A percentile compares a stretch with the other conserved stretches of the same genome.
phyloP scores from a whole-genome alignment of 2,797 vertebrate genomes.

The Pipistrellus pipistrellus region DNA sequence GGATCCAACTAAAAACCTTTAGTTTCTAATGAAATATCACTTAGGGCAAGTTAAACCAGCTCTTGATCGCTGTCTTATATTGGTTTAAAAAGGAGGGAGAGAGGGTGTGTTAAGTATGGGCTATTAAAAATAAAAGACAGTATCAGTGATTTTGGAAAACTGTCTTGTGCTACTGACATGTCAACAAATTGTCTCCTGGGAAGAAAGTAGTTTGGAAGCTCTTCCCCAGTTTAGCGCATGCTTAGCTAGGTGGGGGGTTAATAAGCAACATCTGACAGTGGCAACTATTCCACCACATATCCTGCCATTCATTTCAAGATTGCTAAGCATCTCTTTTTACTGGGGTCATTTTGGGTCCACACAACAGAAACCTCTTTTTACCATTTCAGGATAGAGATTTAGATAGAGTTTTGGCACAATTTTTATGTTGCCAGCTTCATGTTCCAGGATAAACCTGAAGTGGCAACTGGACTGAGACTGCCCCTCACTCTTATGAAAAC shows the following conservation, averaged over 20 bases:
- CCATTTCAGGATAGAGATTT: not conserved
- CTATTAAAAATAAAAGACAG: slow-evolving; percentile 54
- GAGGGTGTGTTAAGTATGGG: slow-evolving; percentile 19
- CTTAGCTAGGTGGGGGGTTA: slow-evolving; percentile 61
- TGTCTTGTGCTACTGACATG: not conserved
- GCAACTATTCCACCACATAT: not conserved
- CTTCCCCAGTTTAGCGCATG: not conserved
- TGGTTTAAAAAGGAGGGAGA: slow-evolving; percentile 7
- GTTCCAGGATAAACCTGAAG: not conserved
- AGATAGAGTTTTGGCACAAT: not conserved
- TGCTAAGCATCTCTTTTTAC: slow-evolving; percentile 65
- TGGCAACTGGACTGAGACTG: not conserved
- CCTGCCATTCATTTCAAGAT: slow-evolving; percentile 35
- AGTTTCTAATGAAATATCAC: slow-evolving; percentile 61
- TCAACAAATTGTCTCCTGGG: slow-evolving; percentile 36
- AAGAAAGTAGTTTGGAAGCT: slow-evolving; percentile 24
- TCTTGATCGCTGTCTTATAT: slow-evolving; percentile 45
- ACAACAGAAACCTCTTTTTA: slow-evolving; percentile 57
- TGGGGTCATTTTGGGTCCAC: slow-evolving; percentile 51
- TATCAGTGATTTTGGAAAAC: slow-evolving; percentile 35
- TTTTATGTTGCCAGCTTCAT: not conserved
- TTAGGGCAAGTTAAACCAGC: slow-evolving; percentile 38
- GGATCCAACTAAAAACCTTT: slow-evolving; percentile 37
- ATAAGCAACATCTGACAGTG: slow-evolving; percentile 61
- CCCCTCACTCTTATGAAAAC: not conserved